Evolutionary conservation across 1,140 invertebrate genomes (phyloP).

Genomic region (Drosophila takahashii): DNA sequence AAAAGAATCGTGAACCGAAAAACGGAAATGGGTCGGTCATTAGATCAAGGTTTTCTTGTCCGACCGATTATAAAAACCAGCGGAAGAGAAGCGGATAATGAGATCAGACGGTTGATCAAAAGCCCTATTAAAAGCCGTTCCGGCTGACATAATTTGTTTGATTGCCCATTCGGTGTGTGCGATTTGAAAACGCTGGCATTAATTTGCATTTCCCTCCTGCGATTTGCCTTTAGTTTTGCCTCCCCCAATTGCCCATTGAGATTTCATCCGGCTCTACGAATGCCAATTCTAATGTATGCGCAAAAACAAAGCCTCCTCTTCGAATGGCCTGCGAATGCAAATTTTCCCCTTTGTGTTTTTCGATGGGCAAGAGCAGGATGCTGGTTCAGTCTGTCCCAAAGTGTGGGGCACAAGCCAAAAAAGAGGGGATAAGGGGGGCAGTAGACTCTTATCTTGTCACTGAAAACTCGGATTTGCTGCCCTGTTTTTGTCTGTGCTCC

Average conservation of each 20-base stretch:
- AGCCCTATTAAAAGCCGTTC: conserved; percentile 23
- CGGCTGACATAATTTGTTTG: conserved; percentile 34
- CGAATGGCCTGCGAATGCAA: conserved; percentile 68
- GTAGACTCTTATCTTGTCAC: conserved; percentile 67
- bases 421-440: conserved; percentile 21
- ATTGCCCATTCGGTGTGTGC: conserved; percentile 33
- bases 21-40: conserved; percentile 61
- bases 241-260: conserved; percentile 55
- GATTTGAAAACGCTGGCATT: conserved; percentile 23
- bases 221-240: conserved; percentile 35
- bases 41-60: conserved; percentile 40
- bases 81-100: conserved; percentile 5
- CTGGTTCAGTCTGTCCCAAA: conserved; percentile 8
- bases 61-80: conserved; percentile 17
- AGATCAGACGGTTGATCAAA: conserved; percentile 10
- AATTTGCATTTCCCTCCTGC: conserved; percentile 55
- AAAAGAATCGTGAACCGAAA: conserved; percentile 20
- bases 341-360: conserved; percentile 55
- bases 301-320: conserved; percentile 33
- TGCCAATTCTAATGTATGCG: conserved; percentile 71
- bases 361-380: conserved; percentile 20
- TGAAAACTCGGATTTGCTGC: conserved; percentile 28
- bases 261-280: conserved; percentile 56
- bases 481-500: conserved; percentile 17
- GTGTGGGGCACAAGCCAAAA: conserved; percentile 60